Evolutionary conservation across 2,888 invertebrate species (phyloP), one percentile per base, ranked within the genome.

Genomic region (Empis livida): DNA sequence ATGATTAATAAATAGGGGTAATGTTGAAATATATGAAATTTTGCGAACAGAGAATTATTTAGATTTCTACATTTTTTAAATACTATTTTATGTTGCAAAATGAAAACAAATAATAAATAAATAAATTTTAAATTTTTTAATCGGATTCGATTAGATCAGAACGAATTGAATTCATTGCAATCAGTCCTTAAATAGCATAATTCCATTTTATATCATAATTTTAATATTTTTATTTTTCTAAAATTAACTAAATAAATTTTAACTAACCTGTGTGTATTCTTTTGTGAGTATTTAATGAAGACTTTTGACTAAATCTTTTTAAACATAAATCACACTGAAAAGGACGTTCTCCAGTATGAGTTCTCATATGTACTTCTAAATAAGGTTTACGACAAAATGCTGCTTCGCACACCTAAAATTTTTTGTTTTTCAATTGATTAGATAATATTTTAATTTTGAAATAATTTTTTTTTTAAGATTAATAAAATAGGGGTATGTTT

Each of bases 381-480:
- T 86, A 85, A 43, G 84, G 84, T 71, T 85, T 86, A 57, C 85
- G 78, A 62, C 84, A 84, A 63, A 85, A 86, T 52, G 82, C 80
- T 42, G 84, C 84, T 61, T 84, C 84, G 67, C 85, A 85, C 43
- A 75, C 74, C 76, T 76, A 58, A 8, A 54, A 54, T 46, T 45
- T 27, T n/a, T n/a, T n/a, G n/a, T n/a, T 42, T 31, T 23, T 23
- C 40, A 43, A 35, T 10, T 31, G 20, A 45, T 37, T 17, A 47
- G 32, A 16, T 15, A 11, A 31, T 27, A 5, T 37, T 30, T 40
- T 37, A 5, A 10, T 13, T 14, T 31, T 10, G 16, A 8, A 32
- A 27, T 11, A 38, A 16, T n/a, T 32, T 31, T 5, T 10, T 13
- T 37, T 11, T 11, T 27, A 27, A 8, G 8, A 27, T 5, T 32